Evolutionary conservation across 1,140 invertebrate species (phyloP).

Genomic region (Mercenaria mercenaria): DNA sequence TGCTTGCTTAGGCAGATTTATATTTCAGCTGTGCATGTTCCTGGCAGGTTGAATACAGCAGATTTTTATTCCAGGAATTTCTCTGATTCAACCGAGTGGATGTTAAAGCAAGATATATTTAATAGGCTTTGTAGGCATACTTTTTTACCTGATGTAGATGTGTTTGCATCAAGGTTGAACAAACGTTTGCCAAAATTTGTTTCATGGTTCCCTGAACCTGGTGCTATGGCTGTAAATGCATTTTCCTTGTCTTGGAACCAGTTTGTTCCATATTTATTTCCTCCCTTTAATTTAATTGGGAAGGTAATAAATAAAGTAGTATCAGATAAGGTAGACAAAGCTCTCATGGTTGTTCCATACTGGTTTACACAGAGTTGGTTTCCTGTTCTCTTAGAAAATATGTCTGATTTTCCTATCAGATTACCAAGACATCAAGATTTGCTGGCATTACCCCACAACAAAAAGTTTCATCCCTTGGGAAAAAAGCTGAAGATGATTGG

Average conservation of each 20-base stretch:
- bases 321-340: slow-evolving; percentile 54
- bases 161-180: slow-evolving; percentile 74
- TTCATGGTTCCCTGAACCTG: slow-evolving; percentile 69
- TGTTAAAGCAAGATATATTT: slow-evolving; percentile 55
- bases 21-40: slow-evolving; percentile 45
- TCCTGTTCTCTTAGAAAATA: slow-evolving; percentile 29
- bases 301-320: slow-evolving; percentile 61
- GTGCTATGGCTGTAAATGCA: slow-evolving; percentile 66
- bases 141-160: slow-evolving; percentile 61
- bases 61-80: slow-evolving; percentile 59
- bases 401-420: slow-evolving; percentile 46
- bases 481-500: slow-evolving; percentile 32
- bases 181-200: slow-evolving; percentile 57
- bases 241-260: slow-evolving; percentile 56
- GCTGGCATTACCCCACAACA: slow-evolving; percentile 23
- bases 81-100: slow-evolving; percentile 48
- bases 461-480: slow-evolving; percentile 36
- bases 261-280: slow-evolving; percentile 54
- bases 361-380: slow-evolving; percentile 65
- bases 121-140: neutral
- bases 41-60: slow-evolving; percentile 46
- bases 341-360: slow-evolving; percentile 46
- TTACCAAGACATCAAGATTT: slow-evolving; percentile 49
- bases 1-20: slow-evolving; percentile 53
- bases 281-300: slow-evolving; percentile 62